Evolutionary conservation across 2,888 invertebrate genomes (phyloP).

Genomic region (Xanthia icteritia): DNA sequence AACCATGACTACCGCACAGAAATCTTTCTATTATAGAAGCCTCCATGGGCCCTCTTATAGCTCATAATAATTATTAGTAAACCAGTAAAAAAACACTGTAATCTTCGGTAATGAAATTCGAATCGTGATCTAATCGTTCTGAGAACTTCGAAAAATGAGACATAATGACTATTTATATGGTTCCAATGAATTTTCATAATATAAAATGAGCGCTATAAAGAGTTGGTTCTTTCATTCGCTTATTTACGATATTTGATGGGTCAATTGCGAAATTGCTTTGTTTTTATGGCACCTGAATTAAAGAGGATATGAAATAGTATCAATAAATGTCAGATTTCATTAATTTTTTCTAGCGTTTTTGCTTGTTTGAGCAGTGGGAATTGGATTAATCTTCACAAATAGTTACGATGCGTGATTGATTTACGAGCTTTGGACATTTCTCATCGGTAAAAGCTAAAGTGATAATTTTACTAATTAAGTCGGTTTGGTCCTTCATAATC

Average conservation of each 20-base stretch:
- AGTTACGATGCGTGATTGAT: constrained; percentile 27
- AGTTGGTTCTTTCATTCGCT: constrained; percentile 36
- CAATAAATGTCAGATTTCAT: constrained; percentile 65
- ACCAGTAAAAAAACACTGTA: constrained; percentile 64
- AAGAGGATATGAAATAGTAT: constrained; percentile 54
- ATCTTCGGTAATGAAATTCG: constrained; percentile 68
- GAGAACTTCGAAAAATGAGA: constrained; percentile 58
- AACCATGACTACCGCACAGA: constrained; percentile 60
- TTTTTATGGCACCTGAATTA: constrained; percentile 55
- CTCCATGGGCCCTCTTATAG: constrained; percentile 59
- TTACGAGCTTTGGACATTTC: constrained; percentile 14
- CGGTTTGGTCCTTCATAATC: too few relatives aligned
- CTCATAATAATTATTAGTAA: constrained; percentile 61
- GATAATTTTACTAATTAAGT: not conserved
- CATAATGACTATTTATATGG: constrained; percentile 64
- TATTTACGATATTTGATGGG: constrained; percentile 61
- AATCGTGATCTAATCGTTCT: constrained; percentile 64
- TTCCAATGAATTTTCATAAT: constrained; percentile 56
- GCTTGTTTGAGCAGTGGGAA: constrained; percentile 58
- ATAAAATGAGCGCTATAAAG: constrained; percentile 41
- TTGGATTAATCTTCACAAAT: constrained; percentile 36
- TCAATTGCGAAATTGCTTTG: constrained; percentile 59
- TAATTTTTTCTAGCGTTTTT: constrained; percentile 42
- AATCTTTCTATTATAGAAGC: constrained; percentile 63
- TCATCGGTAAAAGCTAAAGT: not conserved